These are phyloP conservation scores for Cinclus mexicanus DNA, from an alignment of 2,113 vertebrate species.

Conservation along the genomic window DNA sequence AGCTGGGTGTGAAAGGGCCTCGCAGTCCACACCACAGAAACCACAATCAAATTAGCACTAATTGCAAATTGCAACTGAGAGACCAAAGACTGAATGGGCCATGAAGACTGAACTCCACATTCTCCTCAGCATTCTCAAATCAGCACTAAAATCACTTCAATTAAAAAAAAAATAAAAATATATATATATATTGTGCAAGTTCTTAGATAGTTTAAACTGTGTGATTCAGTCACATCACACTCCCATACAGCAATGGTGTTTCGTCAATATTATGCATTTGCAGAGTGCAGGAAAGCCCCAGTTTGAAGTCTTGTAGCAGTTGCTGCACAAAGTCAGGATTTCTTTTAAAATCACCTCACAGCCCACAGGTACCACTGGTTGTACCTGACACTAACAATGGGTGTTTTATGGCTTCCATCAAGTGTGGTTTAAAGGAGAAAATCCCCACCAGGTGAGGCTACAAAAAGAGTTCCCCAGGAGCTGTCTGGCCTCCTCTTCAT, in stretches of 20 bases:
- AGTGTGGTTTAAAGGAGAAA: neutral
- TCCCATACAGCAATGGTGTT: neutral
- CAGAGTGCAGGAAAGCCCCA: neutral
- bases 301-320: neutral
- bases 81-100: conserved; percentile 41
- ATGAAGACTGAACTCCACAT: neutral
- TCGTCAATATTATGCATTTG: neutral
- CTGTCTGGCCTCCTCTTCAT: neutral
- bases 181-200: neutral
- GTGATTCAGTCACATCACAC: neutral
- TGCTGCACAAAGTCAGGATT: neutral
- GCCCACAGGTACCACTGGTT: neutral
- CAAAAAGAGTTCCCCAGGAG: neutral
- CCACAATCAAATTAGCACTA: conserved; percentile 39
- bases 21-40: conserved; percentile 12
- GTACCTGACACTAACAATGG: neutral
- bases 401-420: conserved; percentile 3
- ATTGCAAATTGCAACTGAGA: conserved; percentile 38
- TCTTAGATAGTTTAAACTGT: neutral
- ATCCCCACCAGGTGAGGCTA: neutral
- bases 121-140: conserved; percentile 12
- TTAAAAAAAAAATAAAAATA: neutral
- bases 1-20: neutral
- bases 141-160: neutral
- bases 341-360: neutral